phyloP scores from a whole-genome alignment of 2,888 invertebrate species.

The Idaea straminata region DNA sequence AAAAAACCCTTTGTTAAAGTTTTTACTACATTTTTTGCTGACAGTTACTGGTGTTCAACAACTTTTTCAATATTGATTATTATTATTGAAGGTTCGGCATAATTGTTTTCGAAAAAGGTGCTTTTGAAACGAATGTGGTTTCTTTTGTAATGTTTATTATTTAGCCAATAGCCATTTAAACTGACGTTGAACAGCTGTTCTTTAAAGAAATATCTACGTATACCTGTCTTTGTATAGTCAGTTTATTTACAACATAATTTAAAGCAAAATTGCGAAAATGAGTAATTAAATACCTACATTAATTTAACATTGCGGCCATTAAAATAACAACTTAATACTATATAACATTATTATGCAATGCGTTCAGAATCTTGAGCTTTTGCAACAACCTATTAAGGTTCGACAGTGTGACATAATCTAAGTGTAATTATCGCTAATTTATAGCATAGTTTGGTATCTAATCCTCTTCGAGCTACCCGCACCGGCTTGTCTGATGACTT shows the following conservation, averaged over 20 bases:
- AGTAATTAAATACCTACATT: not conserved
- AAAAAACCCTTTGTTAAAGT: slow-evolving; percentile 38
- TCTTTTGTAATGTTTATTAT: slow-evolving; percentile 29
- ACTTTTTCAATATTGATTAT: slow-evolving; percentile 28
- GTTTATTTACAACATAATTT: not conserved
- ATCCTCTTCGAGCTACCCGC: slow-evolving; percentile 56
- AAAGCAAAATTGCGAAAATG: not conserved
- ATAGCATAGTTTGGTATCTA: slow-evolving; percentile 61
- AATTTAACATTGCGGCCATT: not conserved
- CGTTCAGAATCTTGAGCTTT: not conserved
- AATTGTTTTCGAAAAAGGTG: slow-evolving; percentile 48
- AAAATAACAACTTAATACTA: not conserved
- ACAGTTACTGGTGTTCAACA: slow-evolving; percentile 23
- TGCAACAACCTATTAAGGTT: not conserved
- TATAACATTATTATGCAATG: not conserved
- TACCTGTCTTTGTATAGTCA: not conserved
- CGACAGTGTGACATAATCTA: slow-evolving; percentile 7
- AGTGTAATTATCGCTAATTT: slow-evolving; percentile 57
- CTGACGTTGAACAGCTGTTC: slow-evolving; percentile 26
- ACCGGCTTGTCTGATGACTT: slow-evolving; percentile 73
- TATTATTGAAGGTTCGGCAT: slow-evolving; percentile 35
- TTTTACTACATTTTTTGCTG: slow-evolving; percentile 45
- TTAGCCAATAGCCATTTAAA: slow-evolving; percentile 11
- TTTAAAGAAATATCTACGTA: slow-evolving; percentile 10
- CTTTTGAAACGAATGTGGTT: slow-evolving; percentile 34